phyloP scores from a whole-genome alignment of 2,888 invertebrate genomes.

The Sphaeridia pumilis region DNA sequence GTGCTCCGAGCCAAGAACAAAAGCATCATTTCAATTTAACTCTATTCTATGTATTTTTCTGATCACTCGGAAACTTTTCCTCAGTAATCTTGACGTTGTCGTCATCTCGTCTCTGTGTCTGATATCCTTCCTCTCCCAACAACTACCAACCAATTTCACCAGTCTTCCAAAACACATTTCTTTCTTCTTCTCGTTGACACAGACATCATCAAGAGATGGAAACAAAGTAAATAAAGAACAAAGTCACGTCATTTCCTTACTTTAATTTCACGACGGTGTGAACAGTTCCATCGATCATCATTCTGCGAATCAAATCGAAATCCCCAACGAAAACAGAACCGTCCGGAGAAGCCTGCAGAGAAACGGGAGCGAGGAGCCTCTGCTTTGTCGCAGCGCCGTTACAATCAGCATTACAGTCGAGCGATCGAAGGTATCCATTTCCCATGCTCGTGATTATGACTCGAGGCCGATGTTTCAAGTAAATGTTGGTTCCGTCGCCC shows the following conservation, averaged over 20 bases:
- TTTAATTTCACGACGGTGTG: conserved; percentile 66
- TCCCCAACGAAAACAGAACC: conserved; percentile 92
- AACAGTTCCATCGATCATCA: conserved; percentile 72
- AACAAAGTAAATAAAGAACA: not conserved
- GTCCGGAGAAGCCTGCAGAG: conserved; percentile 79
- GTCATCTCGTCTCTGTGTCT: no score
- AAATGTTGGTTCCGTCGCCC: conserved; percentile 92
- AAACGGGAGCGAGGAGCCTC: conserved; percentile 79
- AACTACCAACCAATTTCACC: no score
- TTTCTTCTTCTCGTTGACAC: no score
- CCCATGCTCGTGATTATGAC: conserved; percentile 85
- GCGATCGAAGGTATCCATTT: conserved; percentile 74
- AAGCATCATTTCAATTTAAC: no score
- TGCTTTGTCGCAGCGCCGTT: conserved; percentile 67
- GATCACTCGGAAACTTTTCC: no score
- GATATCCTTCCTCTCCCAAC: no score
- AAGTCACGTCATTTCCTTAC: conserved; percentile 45
- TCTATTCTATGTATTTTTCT: no score
- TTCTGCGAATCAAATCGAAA: conserved; percentile 81
- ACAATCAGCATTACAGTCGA: conserved; percentile 67
- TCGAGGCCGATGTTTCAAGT: conserved; percentile 81
- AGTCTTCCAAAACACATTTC: no score
- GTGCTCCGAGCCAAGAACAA: no score
- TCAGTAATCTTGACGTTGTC: no score
- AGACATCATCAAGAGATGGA: no score